Evolutionary conservation across 2,797 vertebrate species (phyloP).

Genomic region (Cyprinella venusta): DNA sequence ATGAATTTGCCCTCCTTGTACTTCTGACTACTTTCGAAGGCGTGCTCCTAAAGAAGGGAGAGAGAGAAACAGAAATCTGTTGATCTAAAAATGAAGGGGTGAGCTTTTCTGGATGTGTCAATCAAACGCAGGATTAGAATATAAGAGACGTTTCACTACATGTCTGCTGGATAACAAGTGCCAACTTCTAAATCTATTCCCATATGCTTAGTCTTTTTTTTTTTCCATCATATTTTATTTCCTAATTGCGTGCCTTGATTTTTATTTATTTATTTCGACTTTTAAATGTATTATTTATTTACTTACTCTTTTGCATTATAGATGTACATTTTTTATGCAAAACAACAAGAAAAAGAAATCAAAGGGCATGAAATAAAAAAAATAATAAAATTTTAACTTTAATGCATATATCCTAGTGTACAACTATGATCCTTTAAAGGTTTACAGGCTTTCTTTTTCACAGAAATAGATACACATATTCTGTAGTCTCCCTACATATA

Average conservation of each 20-base stretch:
- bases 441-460: neutral
- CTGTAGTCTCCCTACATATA: too few relatives aligned
- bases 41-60: constrained; percentile 80
- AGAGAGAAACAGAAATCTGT: constrained; percentile 18
- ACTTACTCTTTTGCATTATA: neutral
- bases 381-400: neutral
- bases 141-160: neutral
- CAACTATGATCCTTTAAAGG: neutral
- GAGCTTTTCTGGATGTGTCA: constrained; percentile 5
- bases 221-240: too few relatives aligned
- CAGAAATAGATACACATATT: neutral
- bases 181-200: neutral
- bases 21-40: constrained; percentile 93
- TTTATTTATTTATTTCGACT: neutral
- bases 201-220: neutral
- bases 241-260: neutral
- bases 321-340: neutral
- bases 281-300: neutral
- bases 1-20: constrained; percentile 95
- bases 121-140: constrained; percentile 25
- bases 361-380: neutral
- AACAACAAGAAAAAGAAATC: neutral
- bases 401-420: neutral
- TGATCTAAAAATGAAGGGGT: constrained; percentile 32
- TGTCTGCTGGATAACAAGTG: neutral